A percentile compares a stretch with the other conserved stretches of the same genome.
phyloP scores from a whole-genome alignment of 2,888 invertebrate genomes.

The Apeira syringaria region DNA sequence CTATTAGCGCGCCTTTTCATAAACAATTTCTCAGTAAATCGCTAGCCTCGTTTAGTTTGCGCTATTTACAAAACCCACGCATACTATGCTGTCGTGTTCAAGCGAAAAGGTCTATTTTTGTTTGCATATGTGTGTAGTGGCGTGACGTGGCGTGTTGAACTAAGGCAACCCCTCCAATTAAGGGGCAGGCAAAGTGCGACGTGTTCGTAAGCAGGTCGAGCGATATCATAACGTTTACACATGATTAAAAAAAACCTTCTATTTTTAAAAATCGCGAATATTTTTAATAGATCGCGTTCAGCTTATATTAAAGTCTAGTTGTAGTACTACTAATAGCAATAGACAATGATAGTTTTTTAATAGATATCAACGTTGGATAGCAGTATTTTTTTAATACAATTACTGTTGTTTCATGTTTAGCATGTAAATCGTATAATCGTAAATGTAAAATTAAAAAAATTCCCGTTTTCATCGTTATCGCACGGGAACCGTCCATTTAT shows the following conservation, averaged over 20 bases:
- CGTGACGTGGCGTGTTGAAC: conserved; percentile 68
- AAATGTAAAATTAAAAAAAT: too few species aligned
- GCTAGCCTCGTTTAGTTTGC: conserved; percentile 57
- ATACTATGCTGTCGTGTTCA: conserved; percentile 49
- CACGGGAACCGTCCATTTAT: too few species aligned
- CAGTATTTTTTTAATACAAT: too few species aligned
- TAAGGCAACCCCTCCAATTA: conserved; percentile 72
- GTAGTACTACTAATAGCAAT: too few species aligned
- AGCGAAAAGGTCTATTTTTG: conserved; percentile 56
- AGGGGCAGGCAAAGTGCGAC: conserved; percentile 71
- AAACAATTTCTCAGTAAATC: conserved; percentile 61
- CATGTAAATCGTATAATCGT: too few species aligned
- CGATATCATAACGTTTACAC: conserved; percentile 73
- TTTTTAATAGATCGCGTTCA: conserved; percentile 23
- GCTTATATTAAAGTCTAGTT: background rate
- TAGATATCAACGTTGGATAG: too few species aligned
- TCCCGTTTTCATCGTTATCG: too few species aligned
- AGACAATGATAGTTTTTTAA: too few species aligned
- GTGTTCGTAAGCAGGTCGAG: conserved; percentile 70
- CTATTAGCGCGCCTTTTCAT: conserved; percentile 55
- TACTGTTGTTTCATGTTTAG: too few species aligned
- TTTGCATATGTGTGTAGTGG: conserved; percentile 55
- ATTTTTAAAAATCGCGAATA: too few species aligned
- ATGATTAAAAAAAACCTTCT: conserved; percentile 63
- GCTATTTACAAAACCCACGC: conserved; percentile 45